Base-by-base conservation (phyloP, 2,888 invertebrate species). In the Erebia epiphron region DNA sequence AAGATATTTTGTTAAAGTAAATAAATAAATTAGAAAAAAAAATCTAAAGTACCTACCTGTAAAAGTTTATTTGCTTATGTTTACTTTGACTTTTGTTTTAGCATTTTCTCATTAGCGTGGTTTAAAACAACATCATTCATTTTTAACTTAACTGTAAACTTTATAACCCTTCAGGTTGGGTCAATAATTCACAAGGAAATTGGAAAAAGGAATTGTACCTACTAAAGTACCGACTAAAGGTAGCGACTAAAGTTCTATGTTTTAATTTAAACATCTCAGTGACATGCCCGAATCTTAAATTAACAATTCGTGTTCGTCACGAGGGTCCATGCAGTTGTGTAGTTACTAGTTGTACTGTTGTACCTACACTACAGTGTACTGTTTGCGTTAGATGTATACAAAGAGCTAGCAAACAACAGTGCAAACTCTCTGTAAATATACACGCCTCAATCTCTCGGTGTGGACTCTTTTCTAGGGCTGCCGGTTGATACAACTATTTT, bases 401-500 rank as follows among this genome's bases (percentile, higher is more conserved):
- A 84, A 82, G 83, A 84, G 82, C 82, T 79, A 79, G 86, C 82
- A 89, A 90, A 90, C 85, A 89, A 82, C 83, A 80, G 79, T 80
- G 84, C 85, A 86, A 86, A 88, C 87, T 81, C 83, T 87, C 79
- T 77, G 86, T 84, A 88, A 87, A 88, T 86, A 90, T 86, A 83
- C 75, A 82, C 79, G 82, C 80, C 83, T 80, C 82, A 79, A 80
- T 81, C 81, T 81, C 79, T 49, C 43, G 56, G 35, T 54, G 52
- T 57, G 66, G 56, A 58, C 46, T 49, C 1, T 58, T n/a, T 46
- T 76, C 75, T 73, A 77, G 78, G 75, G 76, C 75, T 68, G 63
- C 58, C 69, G 10, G 14, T 52, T 52, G 16, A 49, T 21, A 41
- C 13, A 49, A 41, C 68, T 56, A 62, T 61, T 56, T 58, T 67